Base-by-base conservation (phyloP, 2,888 invertebrate species). In the Pollenia labialis region DNA sequence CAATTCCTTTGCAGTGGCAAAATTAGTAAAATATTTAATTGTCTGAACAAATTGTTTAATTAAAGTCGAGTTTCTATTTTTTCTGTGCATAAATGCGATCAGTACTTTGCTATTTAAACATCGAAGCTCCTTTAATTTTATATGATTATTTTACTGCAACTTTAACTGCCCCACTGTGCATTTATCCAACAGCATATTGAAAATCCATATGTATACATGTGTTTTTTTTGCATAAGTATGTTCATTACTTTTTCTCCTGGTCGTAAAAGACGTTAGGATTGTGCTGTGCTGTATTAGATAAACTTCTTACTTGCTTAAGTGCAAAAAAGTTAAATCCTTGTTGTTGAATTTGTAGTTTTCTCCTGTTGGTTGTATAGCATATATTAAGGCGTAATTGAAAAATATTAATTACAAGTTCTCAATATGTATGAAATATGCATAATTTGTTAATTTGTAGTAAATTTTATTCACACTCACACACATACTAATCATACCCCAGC, bases 301-400 rank as follows among this genome's bases (percentile, higher is more conserved):
- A 10, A 32, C 12, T 0, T 14, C 32, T 32, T 32, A 32, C 54
- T 54, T 11, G 32, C 32, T 32, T 32, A 32, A 32, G 32, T 32
- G 6, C 32, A 6, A 32, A 6, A 58, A 60, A 32, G n/a, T 32
- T 14, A 54, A 71, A 32, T 40, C n/a, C 56, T 68, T 56, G 32
- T 32, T 77, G 46, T 58, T 18, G 9, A 60, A 11, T 11, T 46
- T 58, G 42, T 23, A 48, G 58, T 44, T 75, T 75, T 69, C 11
- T 32, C 4, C 32, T 32, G 4, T 32, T 32, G 32, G 14, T 54
- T 64, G 68, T 48, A 48, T 68, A 69, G 75, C 75, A 74, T 64
- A 79, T 40, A 81, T 77, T 85, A 56, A 66, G 74, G 74, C 75
- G 77, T 79, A 79, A 82, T 69, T 82, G 77, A 85, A 85, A 32